Percentiles rank a stretch among this genome's conserved stretches.
These are phyloP conservation scores for Magallana gigas DNA, from an alignment of 1,140 invertebrate species.

Conservation along the genomic window DNA sequence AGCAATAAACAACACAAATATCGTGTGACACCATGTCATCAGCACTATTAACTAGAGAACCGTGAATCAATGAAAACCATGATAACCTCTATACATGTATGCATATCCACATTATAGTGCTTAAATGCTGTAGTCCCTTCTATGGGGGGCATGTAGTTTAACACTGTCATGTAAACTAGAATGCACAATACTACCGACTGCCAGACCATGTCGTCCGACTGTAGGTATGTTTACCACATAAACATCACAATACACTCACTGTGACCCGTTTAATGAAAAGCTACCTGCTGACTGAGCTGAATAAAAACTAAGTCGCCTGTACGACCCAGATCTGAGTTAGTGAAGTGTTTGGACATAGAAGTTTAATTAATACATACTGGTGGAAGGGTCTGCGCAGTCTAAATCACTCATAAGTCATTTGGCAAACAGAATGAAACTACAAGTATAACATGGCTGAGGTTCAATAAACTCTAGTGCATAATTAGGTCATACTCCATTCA, in stretches of 20 bases:
- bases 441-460: constrained; percentile 38
- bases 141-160: too few species aligned
- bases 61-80: too few species aligned
- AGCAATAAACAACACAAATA: too few species aligned
- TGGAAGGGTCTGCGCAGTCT: not conserved
- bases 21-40: too few species aligned
- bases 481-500: constrained; percentile 47
- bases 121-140: too few species aligned
- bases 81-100: too few species aligned
- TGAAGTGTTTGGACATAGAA: not conserved
- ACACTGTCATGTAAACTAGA: not conserved
- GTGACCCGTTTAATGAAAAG: not conserved
- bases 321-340: not conserved
- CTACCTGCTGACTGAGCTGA: constrained; percentile 5
- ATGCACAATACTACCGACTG: not conserved
- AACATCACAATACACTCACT: constrained; percentile 1
- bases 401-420: constrained; percentile 32
- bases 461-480: constrained; percentile 44
- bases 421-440: constrained; percentile 27
- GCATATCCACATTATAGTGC: too few species aligned
- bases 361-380: constrained; percentile 27
- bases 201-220: not conserved
- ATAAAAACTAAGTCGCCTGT: not conserved
- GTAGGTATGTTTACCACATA: not conserved
- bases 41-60: too few species aligned